These are phyloP conservation scores for Byasa hedistus DNA, from an alignment of 2,888 invertebrate species.

Conservation along the genomic window DNA sequence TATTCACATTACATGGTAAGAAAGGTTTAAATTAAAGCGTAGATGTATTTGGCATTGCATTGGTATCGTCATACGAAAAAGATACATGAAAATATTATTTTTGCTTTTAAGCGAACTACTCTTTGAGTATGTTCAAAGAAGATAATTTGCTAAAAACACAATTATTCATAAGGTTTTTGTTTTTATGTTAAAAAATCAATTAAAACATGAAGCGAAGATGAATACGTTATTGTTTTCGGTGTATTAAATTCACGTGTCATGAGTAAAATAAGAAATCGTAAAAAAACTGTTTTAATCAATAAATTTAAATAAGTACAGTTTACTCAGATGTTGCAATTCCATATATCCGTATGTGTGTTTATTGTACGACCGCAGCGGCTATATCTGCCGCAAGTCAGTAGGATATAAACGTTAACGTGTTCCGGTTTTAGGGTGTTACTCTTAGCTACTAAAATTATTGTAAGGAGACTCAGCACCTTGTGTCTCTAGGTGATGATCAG, in stretches of 20 bases:
- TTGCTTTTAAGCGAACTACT: neutral
- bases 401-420: no score
- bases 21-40: neutral
- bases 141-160: neutral
- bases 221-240: neutral
- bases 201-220: no score
- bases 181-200: neutral
- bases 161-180: neutral
- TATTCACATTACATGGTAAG: no score
- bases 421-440: no score
- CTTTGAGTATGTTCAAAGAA: neutral
- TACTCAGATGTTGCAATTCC: no score
- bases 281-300: conserved; percentile 2
- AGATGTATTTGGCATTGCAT: neutral
- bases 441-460: no score
- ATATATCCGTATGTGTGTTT: no score
- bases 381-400: no score
- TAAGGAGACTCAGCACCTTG: no score
- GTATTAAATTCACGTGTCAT: neutral
- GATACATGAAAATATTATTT: neutral
- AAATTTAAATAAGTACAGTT: neutral
- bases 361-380: no score
- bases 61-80: neutral
- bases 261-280: neutral
- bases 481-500: no score